Percentiles rank a stretch among this genome's conserved stretches.
Conservation (phyloP, 2,888 invertebrate genomes). For the Hyppa rectilinea region DNA sequence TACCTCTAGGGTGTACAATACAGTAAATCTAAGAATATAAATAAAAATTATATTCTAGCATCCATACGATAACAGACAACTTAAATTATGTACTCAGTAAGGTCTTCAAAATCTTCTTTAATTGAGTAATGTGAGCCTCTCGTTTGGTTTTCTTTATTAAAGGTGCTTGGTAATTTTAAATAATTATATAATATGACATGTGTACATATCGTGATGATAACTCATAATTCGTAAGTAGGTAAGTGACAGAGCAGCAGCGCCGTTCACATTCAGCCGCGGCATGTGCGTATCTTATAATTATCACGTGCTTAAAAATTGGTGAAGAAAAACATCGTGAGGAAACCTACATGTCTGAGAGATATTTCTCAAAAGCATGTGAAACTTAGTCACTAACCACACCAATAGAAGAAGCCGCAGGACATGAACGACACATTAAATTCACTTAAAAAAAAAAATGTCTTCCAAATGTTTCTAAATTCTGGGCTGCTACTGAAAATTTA, state of each 20-base stretch:
- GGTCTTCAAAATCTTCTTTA: not conserved
- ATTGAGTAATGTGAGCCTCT: not conserved
- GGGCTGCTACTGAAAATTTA: not conserved
- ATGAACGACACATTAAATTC: not conserved
- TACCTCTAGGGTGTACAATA: not conserved
- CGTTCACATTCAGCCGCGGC: not conserved
- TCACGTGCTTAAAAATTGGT: no score
- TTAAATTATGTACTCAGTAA: not conserved
- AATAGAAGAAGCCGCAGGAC: not conserved
- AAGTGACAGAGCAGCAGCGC: not conserved
- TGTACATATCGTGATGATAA: no score
- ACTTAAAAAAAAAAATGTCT: not conserved
- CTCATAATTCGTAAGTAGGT: no score
- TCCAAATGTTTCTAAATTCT: constrained; percentile 2
- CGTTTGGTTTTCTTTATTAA: not conserved
- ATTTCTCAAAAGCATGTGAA: no score
- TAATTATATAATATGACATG: no score
- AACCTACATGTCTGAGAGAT: no score
- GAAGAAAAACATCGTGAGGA: no score
- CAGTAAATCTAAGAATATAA: not conserved
- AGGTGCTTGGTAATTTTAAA: constrained; percentile 3
- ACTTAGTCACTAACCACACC: no score
- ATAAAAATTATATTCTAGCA: not conserved
- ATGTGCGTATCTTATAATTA: no score
- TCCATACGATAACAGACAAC: not conserved